phyloP scores from a whole-genome alignment of 2,888 invertebrate genomes.

The Byasa hedistus region DNA sequence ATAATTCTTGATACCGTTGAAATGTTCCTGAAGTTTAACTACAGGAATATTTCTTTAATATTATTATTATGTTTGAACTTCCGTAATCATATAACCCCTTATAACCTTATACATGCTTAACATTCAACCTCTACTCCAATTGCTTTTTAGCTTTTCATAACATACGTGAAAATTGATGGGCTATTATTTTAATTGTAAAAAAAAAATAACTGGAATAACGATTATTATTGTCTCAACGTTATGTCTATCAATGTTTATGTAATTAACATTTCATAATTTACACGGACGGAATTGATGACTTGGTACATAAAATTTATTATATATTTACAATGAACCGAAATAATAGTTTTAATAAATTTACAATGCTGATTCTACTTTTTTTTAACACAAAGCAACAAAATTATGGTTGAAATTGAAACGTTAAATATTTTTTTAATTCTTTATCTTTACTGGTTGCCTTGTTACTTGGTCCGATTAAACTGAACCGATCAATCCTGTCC shows the following conservation, averaged over 20 bases:
- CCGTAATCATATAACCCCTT: constrained; percentile 19
- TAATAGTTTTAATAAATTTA: no score
- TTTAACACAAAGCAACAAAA: no score
- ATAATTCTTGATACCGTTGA: neutral
- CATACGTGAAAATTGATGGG: constrained; percentile 40
- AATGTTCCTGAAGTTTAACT: neutral
- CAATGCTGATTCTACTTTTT: no score
- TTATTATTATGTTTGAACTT: neutral
- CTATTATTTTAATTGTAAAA: neutral
- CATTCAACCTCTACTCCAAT: constrained; percentile 38
- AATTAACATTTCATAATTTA: constrained; percentile 42
- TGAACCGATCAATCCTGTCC: constrained; percentile 39
- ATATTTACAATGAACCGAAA: no score
- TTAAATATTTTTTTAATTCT: neutral
- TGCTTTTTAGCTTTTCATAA: constrained; percentile 65
- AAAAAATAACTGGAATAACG: neutral
- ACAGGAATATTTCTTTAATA: neutral
- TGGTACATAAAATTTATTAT: no score
- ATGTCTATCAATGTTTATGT: constrained; percentile 33
- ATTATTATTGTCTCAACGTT: neutral
- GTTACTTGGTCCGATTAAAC: neutral
- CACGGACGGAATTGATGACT: constrained; percentile 38
- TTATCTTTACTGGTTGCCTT: neutral
- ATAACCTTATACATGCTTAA: constrained; percentile 35
- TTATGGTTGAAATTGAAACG: neutral